A percentile compares a stretch with the other conserved stretches of the same genome.
phyloP scores from a whole-genome alignment of 2,113 vertebrate genomes.

The Macrotus californicus region DNA sequence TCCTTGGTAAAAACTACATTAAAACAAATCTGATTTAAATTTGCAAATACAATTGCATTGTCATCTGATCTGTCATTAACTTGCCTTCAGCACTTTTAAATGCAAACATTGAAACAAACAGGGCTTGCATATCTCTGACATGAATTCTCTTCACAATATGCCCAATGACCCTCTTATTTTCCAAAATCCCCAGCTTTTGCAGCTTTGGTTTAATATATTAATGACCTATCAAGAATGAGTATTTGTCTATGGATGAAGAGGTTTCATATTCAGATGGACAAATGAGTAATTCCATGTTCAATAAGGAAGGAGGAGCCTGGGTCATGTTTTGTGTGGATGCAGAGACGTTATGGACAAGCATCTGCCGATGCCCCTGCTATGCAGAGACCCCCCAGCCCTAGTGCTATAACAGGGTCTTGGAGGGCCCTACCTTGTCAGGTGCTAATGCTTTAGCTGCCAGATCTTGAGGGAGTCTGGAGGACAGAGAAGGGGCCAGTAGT shows the following conservation, averaged over 20 bases:
- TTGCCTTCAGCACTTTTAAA: neutral
- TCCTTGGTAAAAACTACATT: slow-evolving; percentile 9
- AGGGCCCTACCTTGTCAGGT: neutral
- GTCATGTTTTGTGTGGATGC: neutral
- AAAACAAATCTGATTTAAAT: slow-evolving; percentile 42
- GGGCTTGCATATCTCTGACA: neutral
- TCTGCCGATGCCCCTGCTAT: neutral
- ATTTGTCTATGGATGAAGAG: neutral
- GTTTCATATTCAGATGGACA: neutral
- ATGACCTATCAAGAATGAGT: neutral
- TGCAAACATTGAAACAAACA: slow-evolving; percentile 25
- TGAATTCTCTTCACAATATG: neutral
- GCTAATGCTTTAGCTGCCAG: neutral
- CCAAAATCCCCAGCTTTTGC: neutral
- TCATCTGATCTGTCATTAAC: slow-evolving; percentile 45
- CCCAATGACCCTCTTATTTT: neutral
- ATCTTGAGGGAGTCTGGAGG: neutral
- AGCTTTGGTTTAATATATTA: neutral
- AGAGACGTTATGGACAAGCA: neutral
- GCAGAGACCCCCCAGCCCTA: neutral
- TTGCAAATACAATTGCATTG: neutral
- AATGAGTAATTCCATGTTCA: neutral
- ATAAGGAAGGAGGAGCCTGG: neutral
- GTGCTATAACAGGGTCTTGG: neutral
- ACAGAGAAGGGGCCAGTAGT: too few relatives aligned